Percentiles rank a stretch among this genome's conserved stretches.
These are phyloP conservation scores for Aphelinus atriplicis DNA, from an alignment of 1,140 invertebrate genomes.

Conservation along the genomic window DNA sequence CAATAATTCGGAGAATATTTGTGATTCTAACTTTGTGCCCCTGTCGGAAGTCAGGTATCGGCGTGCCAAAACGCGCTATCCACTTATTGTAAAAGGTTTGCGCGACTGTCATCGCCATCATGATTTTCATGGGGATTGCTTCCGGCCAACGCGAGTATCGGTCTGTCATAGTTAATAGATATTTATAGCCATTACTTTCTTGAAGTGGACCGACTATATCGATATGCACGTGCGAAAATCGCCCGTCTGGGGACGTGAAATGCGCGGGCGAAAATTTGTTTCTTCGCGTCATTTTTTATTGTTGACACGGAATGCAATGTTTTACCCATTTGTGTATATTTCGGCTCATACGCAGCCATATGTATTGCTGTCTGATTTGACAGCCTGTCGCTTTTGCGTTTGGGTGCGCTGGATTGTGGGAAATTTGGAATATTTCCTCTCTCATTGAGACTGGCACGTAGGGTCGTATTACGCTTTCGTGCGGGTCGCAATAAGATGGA, in stretches of 20 bases:
- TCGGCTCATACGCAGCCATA: no score
- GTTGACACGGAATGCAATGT: no score
- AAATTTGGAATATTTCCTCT: background rate
- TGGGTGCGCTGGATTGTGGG: background rate
- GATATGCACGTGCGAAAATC: no score
- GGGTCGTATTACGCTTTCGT: background rate
- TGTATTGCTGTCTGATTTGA: no score
- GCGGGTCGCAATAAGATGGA: background rate
- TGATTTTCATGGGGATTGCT: slow-evolving; percentile 59
- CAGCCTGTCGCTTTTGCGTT: no score
- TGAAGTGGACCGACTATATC: no score
- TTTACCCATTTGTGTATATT: no score
- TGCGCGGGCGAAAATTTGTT: no score
- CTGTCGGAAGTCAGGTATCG: slow-evolving; percentile 51
- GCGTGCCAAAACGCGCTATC: slow-evolving; percentile 53
- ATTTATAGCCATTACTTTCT: no score
- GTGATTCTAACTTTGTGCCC: slow-evolving; percentile 52
- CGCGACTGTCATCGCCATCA: slow-evolving; percentile 54
- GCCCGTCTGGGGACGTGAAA: no score
- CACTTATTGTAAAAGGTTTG: slow-evolving; percentile 48
- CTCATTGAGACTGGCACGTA: background rate
- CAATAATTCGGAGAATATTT: slow-evolving; percentile 35
- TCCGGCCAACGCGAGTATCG: slow-evolving; percentile 64
- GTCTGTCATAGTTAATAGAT: slow-evolving; percentile 61
- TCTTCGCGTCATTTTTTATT: no score